Conservation (phyloP, 2,888 invertebrate genomes). For the Helleia helle region DNA sequence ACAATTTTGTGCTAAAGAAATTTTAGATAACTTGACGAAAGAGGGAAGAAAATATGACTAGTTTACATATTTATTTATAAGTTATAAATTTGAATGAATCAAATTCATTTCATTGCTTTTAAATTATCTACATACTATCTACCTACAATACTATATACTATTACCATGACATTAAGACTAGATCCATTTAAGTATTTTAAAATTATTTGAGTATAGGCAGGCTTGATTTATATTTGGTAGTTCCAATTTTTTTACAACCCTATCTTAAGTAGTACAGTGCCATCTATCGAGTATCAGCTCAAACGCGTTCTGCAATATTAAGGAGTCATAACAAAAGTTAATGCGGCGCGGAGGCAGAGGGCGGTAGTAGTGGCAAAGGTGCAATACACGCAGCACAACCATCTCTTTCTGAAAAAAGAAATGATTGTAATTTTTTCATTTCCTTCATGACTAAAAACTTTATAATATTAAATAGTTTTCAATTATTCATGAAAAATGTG, state of each 20-base stretch:
- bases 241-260: too few species aligned
- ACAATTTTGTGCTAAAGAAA: conserved; percentile 4
- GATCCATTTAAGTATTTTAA: too few species aligned
- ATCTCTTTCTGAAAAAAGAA: conserved; percentile 45
- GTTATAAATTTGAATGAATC: conserved; percentile 28
- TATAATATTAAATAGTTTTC: too few species aligned
- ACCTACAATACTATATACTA: conserved; percentile 14
- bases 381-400: conserved; percentile 58
- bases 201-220: too few species aligned
- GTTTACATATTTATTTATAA: conserved; percentile 5
- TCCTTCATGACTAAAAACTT: too few species aligned
- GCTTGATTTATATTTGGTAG: too few species aligned
- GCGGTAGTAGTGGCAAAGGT: conserved; percentile 51
- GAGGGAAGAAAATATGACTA: neutral
- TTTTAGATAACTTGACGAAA: neutral
- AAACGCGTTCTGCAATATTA: conserved; percentile 15
- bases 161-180: too few species aligned
- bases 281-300: conserved; percentile 17
- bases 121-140: conserved; percentile 17
- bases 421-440: too few species aligned
- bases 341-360: conserved; percentile 55
- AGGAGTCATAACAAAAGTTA: conserved; percentile 26
- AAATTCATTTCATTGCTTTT: conserved; percentile 39
- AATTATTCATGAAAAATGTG: too few species aligned
- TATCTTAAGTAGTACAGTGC: too few species aligned